These are phyloP conservation scores for Hemibagrus guttatus DNA, from an alignment of 2,797 vertebrate genomes.

Conservation along the genomic window DNA sequence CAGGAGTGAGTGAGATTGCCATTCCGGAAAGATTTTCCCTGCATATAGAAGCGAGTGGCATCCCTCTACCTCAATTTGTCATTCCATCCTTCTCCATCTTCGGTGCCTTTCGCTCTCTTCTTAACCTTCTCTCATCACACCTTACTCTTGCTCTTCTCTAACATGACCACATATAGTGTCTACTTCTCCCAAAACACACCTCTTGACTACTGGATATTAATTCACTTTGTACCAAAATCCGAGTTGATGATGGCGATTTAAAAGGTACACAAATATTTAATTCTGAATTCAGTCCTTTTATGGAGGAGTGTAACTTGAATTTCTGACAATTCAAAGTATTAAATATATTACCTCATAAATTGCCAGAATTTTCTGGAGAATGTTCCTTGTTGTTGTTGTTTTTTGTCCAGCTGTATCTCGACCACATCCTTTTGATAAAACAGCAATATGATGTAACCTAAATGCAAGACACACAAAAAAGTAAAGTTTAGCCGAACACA, in stretches of 20 bases:
- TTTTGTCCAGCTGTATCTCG: not conserved
- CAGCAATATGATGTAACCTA: not conserved
- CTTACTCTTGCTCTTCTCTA: not conserved
- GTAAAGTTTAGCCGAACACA: not conserved
- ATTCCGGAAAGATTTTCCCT: slow-evolving; percentile 36
- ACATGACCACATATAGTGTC: not conserved
- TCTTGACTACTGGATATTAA: not conserved
- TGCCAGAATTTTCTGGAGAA: not conserved
- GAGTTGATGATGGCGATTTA: not conserved
- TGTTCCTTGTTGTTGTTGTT: not conserved
- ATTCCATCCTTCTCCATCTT: slow-evolving; percentile 6
- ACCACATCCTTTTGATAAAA: not conserved
- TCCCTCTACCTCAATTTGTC: slow-evolving; percentile 30
- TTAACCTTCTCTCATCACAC: not conserved
- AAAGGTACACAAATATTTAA: not conserved
- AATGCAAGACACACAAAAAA: not conserved
- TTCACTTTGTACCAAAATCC: not conserved
- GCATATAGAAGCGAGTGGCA: slow-evolving; percentile 37
- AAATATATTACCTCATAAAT: not conserved
- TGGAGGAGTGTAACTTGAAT: not conserved
- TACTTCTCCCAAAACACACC: too few relatives aligned
- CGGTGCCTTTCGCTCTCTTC: not conserved
- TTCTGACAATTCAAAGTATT: not conserved
- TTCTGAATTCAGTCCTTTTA: not conserved
- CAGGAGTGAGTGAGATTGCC: slow-evolving; percentile 28